These are phyloP conservation scores for Cebus imitator DNA, from an alignment of 2,113 vertebrate genomes.

Conservation along the genomic window DNA sequence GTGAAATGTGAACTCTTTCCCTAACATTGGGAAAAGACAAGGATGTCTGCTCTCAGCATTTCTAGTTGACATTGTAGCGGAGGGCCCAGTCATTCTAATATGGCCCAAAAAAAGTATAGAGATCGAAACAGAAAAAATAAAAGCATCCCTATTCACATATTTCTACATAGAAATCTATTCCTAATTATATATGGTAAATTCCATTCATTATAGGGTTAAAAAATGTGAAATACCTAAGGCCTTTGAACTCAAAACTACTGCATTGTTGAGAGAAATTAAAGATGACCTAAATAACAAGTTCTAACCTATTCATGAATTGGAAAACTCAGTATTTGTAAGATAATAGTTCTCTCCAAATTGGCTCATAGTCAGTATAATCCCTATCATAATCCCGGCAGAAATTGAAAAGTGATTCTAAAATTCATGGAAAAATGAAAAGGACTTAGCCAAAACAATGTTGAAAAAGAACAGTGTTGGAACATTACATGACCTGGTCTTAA, in stretches of 20 bases:
- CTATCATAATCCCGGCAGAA: not conserved
- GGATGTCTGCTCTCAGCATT: not conserved
- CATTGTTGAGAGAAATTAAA: not conserved
- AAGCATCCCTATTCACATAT: not conserved
- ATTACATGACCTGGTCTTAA: not conserved
- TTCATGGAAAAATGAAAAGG: not conserved
- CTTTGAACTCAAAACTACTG: not conserved
- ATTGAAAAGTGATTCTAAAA: not conserved
- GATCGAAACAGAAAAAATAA: not conserved
- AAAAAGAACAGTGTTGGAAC: constrained; percentile 25
- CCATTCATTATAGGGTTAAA: not conserved
- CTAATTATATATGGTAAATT: not conserved
- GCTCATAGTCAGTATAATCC: not conserved
- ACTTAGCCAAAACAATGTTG: not conserved
- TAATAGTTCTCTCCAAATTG: not conserved
- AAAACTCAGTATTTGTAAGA: not conserved
- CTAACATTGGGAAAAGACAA: not conserved
- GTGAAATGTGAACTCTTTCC: not conserved
- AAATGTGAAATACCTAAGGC: not conserved
- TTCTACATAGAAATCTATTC: not conserved
- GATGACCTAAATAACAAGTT: not conserved
- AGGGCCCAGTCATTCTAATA: not conserved
- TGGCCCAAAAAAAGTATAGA: not conserved
- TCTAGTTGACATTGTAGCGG: not conserved
- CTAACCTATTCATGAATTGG: not conserved